These are phyloP conservation scores for Drosophila peninsularis DNA, from an alignment of 2,888 invertebrate species.

Conservation along the genomic window DNA sequence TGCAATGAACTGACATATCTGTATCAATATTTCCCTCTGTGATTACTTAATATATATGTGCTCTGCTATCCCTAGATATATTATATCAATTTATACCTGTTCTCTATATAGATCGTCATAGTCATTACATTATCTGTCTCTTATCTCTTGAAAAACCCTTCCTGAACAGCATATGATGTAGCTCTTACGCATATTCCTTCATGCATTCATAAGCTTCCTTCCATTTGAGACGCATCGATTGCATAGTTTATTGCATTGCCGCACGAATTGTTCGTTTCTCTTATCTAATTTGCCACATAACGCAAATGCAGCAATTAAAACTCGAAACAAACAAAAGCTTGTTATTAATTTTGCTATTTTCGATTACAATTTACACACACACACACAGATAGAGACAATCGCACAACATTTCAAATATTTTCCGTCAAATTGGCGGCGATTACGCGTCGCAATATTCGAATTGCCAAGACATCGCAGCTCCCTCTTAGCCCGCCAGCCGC, in stretches of 20 bases:
- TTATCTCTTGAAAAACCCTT: not conserved
- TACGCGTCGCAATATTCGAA: slow-evolving; percentile 65
- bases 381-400: slow-evolving; percentile 12
- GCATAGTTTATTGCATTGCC: slow-evolving; percentile 46
- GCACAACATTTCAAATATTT: slow-evolving; percentile 57
- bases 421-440: slow-evolving; percentile 70
- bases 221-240: slow-evolving; percentile 16
- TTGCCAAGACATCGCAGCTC: slow-evolving; percentile 37
- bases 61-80: not conserved
- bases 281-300: slow-evolving; percentile 65
- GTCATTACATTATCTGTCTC: not conserved
- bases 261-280: slow-evolving; percentile 44
- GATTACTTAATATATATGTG: too few species aligned
- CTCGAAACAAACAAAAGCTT: slow-evolving; percentile 36
- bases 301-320: slow-evolving; percentile 65
- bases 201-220: not conserved
- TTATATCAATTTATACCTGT: not conserved
- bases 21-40: too few species aligned
- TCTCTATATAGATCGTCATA: not conserved
- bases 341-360: slow-evolving; percentile 67
- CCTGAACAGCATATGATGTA: not conserved
- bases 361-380: slow-evolving; percentile 61
- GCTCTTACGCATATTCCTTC: slow-evolving; percentile 8
- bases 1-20: too few species aligned
- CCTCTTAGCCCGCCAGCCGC: slow-evolving; percentile 12